Evolutionary conservation across 2,797 vertebrate genomes (phyloP).

Genomic region (Diglossa cyanea): DNA sequence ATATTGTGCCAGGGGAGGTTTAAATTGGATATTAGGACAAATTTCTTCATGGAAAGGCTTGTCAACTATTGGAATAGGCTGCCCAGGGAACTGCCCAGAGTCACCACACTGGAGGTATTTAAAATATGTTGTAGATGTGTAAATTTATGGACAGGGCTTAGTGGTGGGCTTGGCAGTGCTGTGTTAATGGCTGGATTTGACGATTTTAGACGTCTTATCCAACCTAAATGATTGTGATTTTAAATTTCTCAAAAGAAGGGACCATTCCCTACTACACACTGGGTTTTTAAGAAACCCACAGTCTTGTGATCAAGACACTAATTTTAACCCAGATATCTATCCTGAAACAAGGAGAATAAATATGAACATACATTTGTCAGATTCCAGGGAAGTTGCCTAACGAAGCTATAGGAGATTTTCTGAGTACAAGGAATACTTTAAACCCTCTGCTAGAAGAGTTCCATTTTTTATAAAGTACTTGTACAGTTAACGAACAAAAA

Average conservation of each 20-base stretch:
- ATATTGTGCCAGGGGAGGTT: neutral
- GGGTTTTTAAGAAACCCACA: neutral
- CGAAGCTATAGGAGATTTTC: neutral
- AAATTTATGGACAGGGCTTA: neutral
- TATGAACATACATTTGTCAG: fast-evolving
- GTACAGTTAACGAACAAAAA: neutral
- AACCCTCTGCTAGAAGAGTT: neutral
- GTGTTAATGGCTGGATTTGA: neutral
- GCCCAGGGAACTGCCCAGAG: neutral
- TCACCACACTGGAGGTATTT: neutral
- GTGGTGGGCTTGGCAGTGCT: neutral
- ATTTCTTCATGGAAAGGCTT: neutral
- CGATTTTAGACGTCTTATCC: neutral
- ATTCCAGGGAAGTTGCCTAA: neutral
- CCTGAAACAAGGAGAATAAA: neutral
- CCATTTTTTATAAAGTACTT: neutral
- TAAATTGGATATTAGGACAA: neutral
- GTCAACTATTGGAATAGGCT: neutral
- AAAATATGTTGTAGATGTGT: neutral
- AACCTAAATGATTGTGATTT: neutral
- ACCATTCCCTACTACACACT: neutral
- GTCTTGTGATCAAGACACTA: neutral
- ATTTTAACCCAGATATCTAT: neutral
- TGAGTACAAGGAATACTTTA: neutral
- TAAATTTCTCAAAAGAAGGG: neutral